Base-by-base conservation (phyloP, 2,113 vertebrate genomes). In the Poeciliopsis retropinna region DNA sequence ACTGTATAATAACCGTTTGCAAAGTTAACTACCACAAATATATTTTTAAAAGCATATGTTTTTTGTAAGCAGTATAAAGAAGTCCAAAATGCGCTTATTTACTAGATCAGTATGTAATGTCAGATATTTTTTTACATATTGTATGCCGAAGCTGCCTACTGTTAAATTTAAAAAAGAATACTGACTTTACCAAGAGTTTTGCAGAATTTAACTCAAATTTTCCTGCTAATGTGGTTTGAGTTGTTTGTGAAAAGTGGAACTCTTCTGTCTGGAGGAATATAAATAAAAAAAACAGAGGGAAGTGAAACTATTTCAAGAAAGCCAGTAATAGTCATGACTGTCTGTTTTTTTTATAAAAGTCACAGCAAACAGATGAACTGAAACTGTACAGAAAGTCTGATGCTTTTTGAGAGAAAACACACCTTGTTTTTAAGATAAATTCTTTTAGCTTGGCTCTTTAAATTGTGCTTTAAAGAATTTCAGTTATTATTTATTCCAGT, bases 251-350 rank as follows among this genome's bases (percentile, higher is more conserved):
- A 77, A 86, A 82, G 64, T 76, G 74, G 73, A 85, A 78, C 30
- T 69, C 60, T 63, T 39, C 5, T 1, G 14, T 65, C 62, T 31
- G 28, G 7, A 61, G 29, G 2, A 1, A 60, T 0, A 3, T 7
- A 64, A 74, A 70, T 41, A 4, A 13, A 30, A 68, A n/a, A 9
- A 17, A 6, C 3, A 60, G 8, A 28, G 15, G 79, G 87, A 91
- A 88, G 85, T 80, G 66, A 88, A n/a, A 86, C 41, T 65, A 62
- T 65, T 72, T n/a, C 0, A 67, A 51, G 34, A 78, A 83, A 76
- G n/a, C 4, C 64, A 22, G 57, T 11, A n/a, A 69, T 67, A 60
- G 32, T 47, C 68, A 19, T 34, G 17, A 44, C 17, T 8, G 61
- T 60, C 39, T 31, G 51, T 68, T 14, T 60, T 27, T 13, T 15